A percentile compares a stretch with the other conserved stretches of the same genome.
Evolutionary conservation across 2,797 vertebrate species (phyloP).

Genomic region (Paguma larvata): DNA sequence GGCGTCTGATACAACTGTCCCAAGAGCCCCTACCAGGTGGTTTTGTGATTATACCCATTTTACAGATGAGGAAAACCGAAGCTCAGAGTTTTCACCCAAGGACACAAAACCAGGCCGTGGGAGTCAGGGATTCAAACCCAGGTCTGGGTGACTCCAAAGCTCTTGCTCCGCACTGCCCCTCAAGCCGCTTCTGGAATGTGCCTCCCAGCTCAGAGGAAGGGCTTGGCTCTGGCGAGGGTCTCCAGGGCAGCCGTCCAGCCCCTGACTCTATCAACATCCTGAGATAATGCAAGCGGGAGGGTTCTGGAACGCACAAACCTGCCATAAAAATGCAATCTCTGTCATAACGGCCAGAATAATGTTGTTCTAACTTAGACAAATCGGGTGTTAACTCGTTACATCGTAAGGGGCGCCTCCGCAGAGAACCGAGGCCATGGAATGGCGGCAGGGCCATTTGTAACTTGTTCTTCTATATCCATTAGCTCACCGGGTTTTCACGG

Average conservation of each 20-base stretch:
- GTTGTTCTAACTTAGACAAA: conserved; percentile 82
- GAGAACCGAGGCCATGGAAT: background rate
- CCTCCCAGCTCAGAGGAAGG: background rate
- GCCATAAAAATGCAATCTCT: conserved; percentile 80
- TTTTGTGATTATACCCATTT: background rate
- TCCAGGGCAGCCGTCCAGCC: conserved; percentile 71
- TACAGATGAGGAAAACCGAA: background rate
- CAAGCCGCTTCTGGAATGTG: background rate
- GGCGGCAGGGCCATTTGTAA: background rate
- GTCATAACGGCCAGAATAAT: conserved; percentile 79
- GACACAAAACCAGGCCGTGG: background rate
- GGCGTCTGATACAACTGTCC: background rate
- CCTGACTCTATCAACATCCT: conserved; percentile 75
- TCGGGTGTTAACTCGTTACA: conserved; percentile 53
- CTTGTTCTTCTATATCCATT: background rate
- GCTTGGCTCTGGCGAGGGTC: conserved; percentile 67
- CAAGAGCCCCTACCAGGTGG: background rate
- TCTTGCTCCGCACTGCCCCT: background rate
- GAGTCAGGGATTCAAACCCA: background rate
- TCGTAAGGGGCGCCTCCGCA: background rate
- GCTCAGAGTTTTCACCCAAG: background rate
- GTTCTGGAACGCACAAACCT: conserved; percentile 77
- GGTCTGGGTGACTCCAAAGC: background rate
- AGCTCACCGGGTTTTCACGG: background rate
- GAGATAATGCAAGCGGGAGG: conserved; percentile 75